Conservation (phyloP, 2,113 vertebrate genomes). For the Bufo bufo region DNA sequence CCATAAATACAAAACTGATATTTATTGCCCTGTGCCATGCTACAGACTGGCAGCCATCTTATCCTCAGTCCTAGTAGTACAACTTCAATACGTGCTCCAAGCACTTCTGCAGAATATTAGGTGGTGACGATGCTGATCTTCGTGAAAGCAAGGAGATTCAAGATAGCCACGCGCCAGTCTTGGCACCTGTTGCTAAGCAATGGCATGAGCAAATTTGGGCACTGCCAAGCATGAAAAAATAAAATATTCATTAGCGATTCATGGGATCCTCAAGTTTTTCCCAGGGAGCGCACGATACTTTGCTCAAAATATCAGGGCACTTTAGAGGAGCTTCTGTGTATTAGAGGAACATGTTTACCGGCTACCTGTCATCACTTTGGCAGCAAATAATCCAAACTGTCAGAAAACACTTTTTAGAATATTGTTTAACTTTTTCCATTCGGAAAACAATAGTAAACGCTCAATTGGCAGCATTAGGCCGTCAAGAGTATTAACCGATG, state of each 20-base stretch:
- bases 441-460: neutral
- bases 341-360: conserved; percentile 34
- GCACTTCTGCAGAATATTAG: neutral
- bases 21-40: neutral
- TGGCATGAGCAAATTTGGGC: neutral
- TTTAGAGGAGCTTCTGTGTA: neutral
- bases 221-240: neutral
- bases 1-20: neutral
- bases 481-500: neutral
- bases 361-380: conserved; percentile 22
- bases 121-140: neutral
- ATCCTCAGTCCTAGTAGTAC: neutral
- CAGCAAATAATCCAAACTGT: neutral
- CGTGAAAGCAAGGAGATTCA: neutral
- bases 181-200: conserved; percentile 4
- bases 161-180: neutral
- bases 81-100: neutral
- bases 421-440: neutral
- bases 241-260: conserved; percentile 5
- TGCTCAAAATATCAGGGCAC: conserved; percentile 1
- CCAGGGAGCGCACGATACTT: neutral
- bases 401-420: neutral
- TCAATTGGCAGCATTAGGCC: neutral
- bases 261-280: neutral
- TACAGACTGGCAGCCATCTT: neutral